A percentile compares a stretch with the other conserved stretches of the same genome.
phyloP scores from a whole-genome alignment of 1,140 invertebrate species.

The Drosophila pectinifera region DNA sequence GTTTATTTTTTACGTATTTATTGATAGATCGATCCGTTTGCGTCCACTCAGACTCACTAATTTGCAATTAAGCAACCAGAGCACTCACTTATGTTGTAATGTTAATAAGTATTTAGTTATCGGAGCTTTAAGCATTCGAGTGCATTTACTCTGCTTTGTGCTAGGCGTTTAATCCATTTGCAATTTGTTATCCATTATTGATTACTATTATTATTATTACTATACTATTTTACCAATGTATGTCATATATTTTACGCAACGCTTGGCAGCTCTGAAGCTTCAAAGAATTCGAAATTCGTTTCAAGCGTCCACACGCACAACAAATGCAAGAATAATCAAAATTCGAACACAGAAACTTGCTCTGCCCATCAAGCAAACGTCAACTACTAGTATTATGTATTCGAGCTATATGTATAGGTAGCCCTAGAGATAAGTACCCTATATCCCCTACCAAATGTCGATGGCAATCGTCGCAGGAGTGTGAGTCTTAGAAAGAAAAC shows the following conservation, averaged over 20 bases:
- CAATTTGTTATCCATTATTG: constrained; percentile 29
- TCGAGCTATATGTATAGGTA: constrained; percentile 70
- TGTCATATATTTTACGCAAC: constrained; percentile 30
- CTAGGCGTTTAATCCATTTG: constrained; percentile 12
- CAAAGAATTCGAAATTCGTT: constrained; percentile 51
- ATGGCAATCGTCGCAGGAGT: constrained; percentile 47
- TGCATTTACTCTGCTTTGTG: constrained; percentile 22
- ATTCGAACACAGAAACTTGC: constrained; percentile 37
- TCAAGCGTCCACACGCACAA: constrained; percentile 60
- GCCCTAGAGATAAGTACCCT: constrained; percentile 55
- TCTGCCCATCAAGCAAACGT: constrained; percentile 50
- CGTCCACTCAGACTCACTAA: constrained; percentile 63
- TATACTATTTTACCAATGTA: constrained; percentile 22
- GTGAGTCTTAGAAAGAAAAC: constrained; percentile 26
- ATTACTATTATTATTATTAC: background rate
- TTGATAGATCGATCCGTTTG: constrained; percentile 56
- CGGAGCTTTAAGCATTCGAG: constrained; percentile 38
- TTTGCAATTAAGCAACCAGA: constrained; percentile 55
- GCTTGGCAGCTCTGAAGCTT: constrained; percentile 50
- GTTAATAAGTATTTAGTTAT: constrained; percentile 17
- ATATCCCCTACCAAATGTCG: constrained; percentile 24
- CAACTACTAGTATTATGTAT: constrained; percentile 77
- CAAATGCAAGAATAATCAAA: constrained; percentile 69
- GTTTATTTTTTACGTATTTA: constrained; percentile 49
- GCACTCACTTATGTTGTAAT: constrained; percentile 54